Evolutionary conservation across 2,113 vertebrate genomes (phyloP).

Genomic region (Atlantisia rogersi): DNA sequence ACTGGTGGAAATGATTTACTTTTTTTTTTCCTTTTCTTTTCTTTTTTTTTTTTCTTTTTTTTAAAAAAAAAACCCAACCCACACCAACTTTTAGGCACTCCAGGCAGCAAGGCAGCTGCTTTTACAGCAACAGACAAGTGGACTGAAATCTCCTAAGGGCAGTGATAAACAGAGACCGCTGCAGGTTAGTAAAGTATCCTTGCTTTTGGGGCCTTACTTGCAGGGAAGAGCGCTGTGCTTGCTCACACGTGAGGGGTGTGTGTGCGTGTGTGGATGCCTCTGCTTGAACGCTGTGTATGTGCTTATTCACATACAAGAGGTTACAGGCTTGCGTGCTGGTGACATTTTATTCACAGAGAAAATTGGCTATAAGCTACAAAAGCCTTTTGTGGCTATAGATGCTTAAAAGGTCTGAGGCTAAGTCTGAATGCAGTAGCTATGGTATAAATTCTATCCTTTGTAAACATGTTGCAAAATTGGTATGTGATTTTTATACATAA

Average conservation of each 20-base stretch:
- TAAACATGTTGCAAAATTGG: neutral
- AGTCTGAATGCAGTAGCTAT: neutral
- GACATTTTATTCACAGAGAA: slow-evolving; percentile 15
- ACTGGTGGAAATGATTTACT: slow-evolving; percentile 28
- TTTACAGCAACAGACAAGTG: slow-evolving; percentile 98
- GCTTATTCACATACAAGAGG: neutral
- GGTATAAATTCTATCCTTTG: neutral
- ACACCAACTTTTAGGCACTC: slow-evolving; percentile 84
- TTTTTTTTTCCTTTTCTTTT: neutral
- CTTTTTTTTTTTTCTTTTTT: slow-evolving; percentile 9
- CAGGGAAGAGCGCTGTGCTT: neutral
- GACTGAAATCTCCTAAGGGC: slow-evolving; percentile 98
- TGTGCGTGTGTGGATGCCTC: neutral
- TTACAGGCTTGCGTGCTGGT: neutral
- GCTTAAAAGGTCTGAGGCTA: slow-evolving; percentile 1
- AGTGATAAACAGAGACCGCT: slow-evolving; percentile 98
- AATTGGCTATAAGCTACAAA: neutral
- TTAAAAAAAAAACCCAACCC: too few species aligned
- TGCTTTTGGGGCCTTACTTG: slow-evolving; percentile 13
- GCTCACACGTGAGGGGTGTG: neutral
- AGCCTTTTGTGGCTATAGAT: slow-evolving; percentile 18
- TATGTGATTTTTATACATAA: neutral
- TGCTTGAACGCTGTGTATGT: neutral
- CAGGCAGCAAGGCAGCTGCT: slow-evolving; percentile 99
- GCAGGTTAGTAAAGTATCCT: slow-evolving; percentile 86